Conservation (phyloP, 1,140 invertebrate species). For the Ceratosolen fusciceps region DNA sequence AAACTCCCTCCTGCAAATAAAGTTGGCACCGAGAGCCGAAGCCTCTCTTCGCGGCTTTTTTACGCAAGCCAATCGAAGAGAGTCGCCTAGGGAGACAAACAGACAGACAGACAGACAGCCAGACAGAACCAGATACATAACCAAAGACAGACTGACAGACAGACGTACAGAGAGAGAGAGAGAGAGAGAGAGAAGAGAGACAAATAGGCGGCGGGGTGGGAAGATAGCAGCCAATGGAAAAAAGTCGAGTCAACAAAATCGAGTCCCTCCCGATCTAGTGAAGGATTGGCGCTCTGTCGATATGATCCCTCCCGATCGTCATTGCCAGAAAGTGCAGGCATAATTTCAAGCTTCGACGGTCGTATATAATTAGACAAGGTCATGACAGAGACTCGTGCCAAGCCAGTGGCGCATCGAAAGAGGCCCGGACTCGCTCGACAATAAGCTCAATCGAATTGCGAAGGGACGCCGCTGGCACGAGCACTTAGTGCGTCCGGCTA, state of each 20-base stretch:
- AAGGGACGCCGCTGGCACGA: slow-evolving; percentile 13
- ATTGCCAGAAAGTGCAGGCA: slow-evolving; percentile 64
- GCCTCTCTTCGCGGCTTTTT: neutral
- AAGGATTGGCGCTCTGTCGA: slow-evolving; percentile 3
- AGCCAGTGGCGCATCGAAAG: slow-evolving; percentile 56
- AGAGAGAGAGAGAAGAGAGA: too few species aligned
- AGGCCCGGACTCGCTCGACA: slow-evolving; percentile 33
- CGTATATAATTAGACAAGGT: slow-evolving; percentile 64
- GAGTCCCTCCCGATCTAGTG: neutral
- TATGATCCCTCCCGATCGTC: slow-evolving; percentile 54
- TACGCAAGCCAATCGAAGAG: slow-evolving; percentile 10
- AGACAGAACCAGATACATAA: too few species aligned
- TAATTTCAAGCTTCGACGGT: slow-evolving; percentile 65
- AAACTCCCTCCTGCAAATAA: slow-evolving; percentile 2
- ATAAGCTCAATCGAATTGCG: slow-evolving; percentile 47
- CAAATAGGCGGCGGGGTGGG: too few species aligned
- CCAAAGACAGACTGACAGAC: too few species aligned
- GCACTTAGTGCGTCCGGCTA: too few species aligned
- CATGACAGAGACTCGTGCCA: slow-evolving; percentile 56
- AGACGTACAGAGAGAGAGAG: too few species aligned
- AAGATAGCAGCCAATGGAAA: too few species aligned
- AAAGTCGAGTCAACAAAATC: slow-evolving; percentile 17
- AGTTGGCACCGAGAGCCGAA: neutral
- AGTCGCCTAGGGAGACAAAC: too few species aligned
- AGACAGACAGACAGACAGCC: too few species aligned